Base-by-base conservation (phyloP, 2,888 invertebrate genomes). In the Drosophila colorata region DNA sequence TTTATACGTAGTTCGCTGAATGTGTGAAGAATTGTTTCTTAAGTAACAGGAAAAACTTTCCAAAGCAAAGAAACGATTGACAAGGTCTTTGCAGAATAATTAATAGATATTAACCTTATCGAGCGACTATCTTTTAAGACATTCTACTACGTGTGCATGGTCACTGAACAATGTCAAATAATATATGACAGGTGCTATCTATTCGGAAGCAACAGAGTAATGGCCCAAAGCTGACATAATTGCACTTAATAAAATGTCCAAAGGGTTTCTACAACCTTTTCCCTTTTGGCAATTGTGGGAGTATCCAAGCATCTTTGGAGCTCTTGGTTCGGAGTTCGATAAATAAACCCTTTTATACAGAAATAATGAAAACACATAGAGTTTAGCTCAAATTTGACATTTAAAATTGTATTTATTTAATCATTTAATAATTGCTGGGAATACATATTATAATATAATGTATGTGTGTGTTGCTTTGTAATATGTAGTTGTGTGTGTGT, bases 371-470 rank as follows among this genome's bases (percentile, higher is more conserved):
- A 38, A 71, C 14, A 71, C 40, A 14, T 11, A 18, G 47, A 77
- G 52, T 52, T 61, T 49, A 38, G 38, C 35, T 60, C 51, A 67
- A 72, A 69, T 78, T 89, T 89, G 86, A 88, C 88, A 89, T 90
- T 88, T 90, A 88, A 88, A 88, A 90, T 85, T 90, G 82, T 83
- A 85, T 90, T 88, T 89, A 87, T 89, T 90, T 86, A 85, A 85
- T 90, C 74, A 88, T 87, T 87, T 87, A 74, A 88, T 86, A 89
- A 85, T 89, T 86, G 85, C 89, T 87, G 83, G 88, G 80, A 82
- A 85, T 79, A 84, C 87, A 81, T 87, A 78, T 69, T 77, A 73
- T 69, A 77, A 65, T 85, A 72, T 80, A 70, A 46, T 66, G 44
- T 69, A 51, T 61, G 40, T 64, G 33, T 69, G 41, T 64, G 25